Conservation (phyloP, 2,888 invertebrate genomes). For the Magallana nippona region DNA sequence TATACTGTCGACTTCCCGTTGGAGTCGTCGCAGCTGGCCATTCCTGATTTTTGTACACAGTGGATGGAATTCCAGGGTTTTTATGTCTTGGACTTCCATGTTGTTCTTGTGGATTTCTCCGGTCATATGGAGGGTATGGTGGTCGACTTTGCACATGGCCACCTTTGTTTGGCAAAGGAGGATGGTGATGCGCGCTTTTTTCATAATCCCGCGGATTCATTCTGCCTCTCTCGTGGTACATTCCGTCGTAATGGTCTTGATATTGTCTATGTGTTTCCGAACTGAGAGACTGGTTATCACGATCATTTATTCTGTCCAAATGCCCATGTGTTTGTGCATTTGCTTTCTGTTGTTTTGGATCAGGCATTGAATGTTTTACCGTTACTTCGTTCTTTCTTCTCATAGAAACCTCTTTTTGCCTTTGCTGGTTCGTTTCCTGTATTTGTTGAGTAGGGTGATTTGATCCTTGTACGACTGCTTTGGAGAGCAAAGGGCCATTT, state of each 20-base stretch:
- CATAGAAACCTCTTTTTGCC: no score
- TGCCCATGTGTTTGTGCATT: no score
- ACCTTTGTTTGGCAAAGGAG: not conserved
- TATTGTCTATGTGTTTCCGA: no score
- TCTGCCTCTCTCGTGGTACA: not conserved
- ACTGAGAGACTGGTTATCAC: no score
- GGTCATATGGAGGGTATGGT: not conserved
- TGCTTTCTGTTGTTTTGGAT: no score
- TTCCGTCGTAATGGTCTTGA: no score
- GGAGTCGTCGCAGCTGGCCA: not conserved
- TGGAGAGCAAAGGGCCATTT: constrained; percentile 14
- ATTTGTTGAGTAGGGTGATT: not conserved
- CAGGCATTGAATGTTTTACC: no score
- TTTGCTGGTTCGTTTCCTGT: not conserved
- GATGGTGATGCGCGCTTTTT: not conserved
- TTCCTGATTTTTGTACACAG: not conserved
- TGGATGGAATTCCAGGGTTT: not conserved
- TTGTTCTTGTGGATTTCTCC: not conserved
- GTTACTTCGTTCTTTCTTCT: no score
- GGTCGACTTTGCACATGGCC: not conserved
- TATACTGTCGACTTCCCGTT: no score
- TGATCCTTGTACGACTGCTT: constrained; percentile 34
- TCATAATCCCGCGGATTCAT: not conserved
- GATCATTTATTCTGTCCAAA: no score
- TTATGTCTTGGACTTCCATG: not conserved